Base-by-base conservation (phyloP, 1,140 invertebrate species). In the Lasioglossum albipes region DNA sequence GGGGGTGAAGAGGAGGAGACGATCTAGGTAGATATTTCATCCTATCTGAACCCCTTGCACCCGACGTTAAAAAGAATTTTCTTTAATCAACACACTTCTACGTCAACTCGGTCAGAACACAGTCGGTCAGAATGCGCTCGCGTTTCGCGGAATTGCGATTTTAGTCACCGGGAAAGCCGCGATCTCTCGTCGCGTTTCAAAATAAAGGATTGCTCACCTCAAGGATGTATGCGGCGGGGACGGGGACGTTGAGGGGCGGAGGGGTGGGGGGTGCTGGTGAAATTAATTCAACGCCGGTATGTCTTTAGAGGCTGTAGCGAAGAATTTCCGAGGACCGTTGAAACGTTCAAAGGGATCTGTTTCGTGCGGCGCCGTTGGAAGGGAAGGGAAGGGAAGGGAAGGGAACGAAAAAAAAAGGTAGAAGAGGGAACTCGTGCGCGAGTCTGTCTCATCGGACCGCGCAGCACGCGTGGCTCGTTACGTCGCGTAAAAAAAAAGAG, bases 401-500 rank as follows among this genome's bases (percentile, higher is more conserved):
- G 10, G 12, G 45, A 10, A 12, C 2, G 12, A 12, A 49, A 49
- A 49, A 49, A 49, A 49, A 12, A 27, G 64, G 52, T 27, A 71
- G 6, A 36, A 72, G 66, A 66, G 59, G 66, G 54, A 65, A 41
- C 64, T 66, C 71, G 72, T 62, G 75, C 69, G 36, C 52, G 52
- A 54, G 52, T 16, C 18, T n/a, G 42, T 49, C 12, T 42, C 42
- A 68, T 68, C 66, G 66, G 10, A 41, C 42, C 18, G 65, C 41
- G 65, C 65, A 67, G 66, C 66, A 68, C 66, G 66, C 66, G 66
- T 68, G 66, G 42, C 42, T 67, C 65, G 65, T 67, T 67, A 67
- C n/a, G 81, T 45, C 42, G 45, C 16, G 52, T 59, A n/a, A n/a
- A 59, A 59, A 57, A 59, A 54, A 54, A 7, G 3, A 20, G 52